phyloP scores from a whole-genome alignment of 2,113 vertebrate genomes.

The Dissostichus mawsoni region DNA sequence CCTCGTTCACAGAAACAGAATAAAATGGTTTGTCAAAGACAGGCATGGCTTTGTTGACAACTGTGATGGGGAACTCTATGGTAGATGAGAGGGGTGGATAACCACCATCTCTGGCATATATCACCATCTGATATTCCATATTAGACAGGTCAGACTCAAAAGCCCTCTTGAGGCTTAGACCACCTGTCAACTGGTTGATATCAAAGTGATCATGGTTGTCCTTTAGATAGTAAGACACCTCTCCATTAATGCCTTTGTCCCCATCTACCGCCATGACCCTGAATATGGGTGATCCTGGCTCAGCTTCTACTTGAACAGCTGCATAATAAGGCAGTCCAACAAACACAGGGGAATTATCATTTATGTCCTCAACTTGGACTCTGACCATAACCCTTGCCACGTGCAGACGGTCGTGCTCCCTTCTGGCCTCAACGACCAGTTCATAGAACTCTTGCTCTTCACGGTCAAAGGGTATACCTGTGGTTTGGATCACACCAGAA shows the following conservation, averaged over 20 bases:
- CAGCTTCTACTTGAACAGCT: slow-evolving; percentile 95
- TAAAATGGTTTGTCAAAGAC: slow-evolving; percentile 98
- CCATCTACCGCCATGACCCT: slow-evolving; percentile 91
- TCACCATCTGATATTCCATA: slow-evolving; percentile 91
- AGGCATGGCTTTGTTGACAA: slow-evolving; percentile 99
- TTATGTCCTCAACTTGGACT: slow-evolving; percentile 93
- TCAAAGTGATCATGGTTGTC: slow-evolving; percentile 96
- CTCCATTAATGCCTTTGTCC: slow-evolving; percentile 94
- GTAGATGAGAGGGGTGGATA: slow-evolving; percentile 88
- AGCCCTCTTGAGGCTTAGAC: slow-evolving; percentile 88
- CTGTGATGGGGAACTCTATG: slow-evolving; percentile 92
- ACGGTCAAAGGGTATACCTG: slow-evolving; percentile 92
- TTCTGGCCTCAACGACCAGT: slow-evolving; percentile 93
- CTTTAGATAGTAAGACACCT: slow-evolving; percentile 91
- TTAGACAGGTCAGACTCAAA: slow-evolving; percentile 96
- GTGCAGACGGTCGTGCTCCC: slow-evolving; percentile 90
- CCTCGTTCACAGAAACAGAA: slow-evolving; percentile 90
- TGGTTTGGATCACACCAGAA: slow-evolving; percentile 95
- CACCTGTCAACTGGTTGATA: slow-evolving; percentile 89
- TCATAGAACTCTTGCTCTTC: slow-evolving; percentile 96
- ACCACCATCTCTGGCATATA: slow-evolving; percentile 93
- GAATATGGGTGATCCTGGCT: slow-evolving; percentile 91
- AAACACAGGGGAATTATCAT: slow-evolving; percentile 94
- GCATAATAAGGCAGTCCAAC: slow-evolving; percentile 97
- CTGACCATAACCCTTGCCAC: slow-evolving; percentile 93